Evolutionary conservation across 2,888 invertebrate species (phyloP), one percentile per base, ranked within the genome.

Genomic region (Hyppa rectilinea): DNA sequence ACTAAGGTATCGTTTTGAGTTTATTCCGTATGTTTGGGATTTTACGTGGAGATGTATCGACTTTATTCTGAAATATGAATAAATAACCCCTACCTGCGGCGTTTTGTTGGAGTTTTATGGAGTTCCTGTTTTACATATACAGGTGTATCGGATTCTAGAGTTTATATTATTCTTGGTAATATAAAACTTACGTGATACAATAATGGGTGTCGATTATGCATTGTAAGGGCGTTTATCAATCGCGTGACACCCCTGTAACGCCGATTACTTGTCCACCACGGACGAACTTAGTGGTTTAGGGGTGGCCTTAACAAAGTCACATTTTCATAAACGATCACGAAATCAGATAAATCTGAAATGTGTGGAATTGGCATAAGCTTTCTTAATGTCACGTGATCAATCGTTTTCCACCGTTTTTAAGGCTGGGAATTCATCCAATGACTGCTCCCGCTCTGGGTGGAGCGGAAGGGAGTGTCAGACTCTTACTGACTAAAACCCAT

Each of bases 41-140:
- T 75, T 64, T 36, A 47, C 52, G 60, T n/a, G 53, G 23, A 61
- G 58, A 50, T 31, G 36, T 38, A 63, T 58, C 12, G 47, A 43
- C 10, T 72, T 67, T 59, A 60, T 78, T 63, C 60, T 53, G 34
- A 64, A 64, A 71, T 76, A 76, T 81, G 77, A 76, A 79, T 79
- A 81, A 64, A 52, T 80, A 76, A 45, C 55, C n/a, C 26, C 10
- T 80, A 49, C 23, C 31, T 62, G 12, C 26, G 17, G 52, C 17
- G 47, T 61, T 67, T 38, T 29, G 38, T n/a, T 63, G 12, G 14
- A 60, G 14, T 63, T 78, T 75, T 70, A 70, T 70, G 5, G 45
- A 40, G 6, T 75, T 45, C 17, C 20, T 55, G 34, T 63, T 80
- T 80, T 66, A 47, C 55, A 70, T 80, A 70, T 80, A 49, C 20